phyloP scores from a whole-genome alignment of 2,888 invertebrate species.

The Phrixothrix hirtus region DNA sequence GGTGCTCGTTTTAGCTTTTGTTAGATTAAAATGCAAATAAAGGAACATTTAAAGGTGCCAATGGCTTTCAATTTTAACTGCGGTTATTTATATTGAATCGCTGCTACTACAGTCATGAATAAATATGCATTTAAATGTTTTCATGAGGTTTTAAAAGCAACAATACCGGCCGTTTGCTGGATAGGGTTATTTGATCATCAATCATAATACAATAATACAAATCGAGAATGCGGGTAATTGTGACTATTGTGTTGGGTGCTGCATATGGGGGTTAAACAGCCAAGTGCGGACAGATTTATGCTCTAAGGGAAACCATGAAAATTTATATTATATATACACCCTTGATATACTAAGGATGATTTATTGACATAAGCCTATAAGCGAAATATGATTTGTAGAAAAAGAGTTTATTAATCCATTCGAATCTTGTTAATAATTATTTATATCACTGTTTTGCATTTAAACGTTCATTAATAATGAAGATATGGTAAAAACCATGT shows the following conservation, averaged over 20 bases:
- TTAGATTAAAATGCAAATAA: not conserved
- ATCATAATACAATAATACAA: slow-evolving; percentile 9
- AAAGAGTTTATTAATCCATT: too few species aligned
- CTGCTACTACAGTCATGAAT: not conserved
- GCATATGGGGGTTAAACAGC: slow-evolving; percentile 16
- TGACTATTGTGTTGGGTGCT: slow-evolving; percentile 10
- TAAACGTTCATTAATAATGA: too few species aligned
- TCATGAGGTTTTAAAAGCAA: not conserved
- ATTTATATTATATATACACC: too few species aligned
- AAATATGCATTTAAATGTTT: not conserved
- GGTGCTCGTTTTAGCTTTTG: not conserved
- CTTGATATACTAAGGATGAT: too few species aligned
- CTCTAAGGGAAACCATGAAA: slow-evolving; percentile 2
- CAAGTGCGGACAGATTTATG: slow-evolving; percentile 17
- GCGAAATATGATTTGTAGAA: too few species aligned
- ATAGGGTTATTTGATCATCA: slow-evolving; percentile 13
- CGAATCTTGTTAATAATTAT: too few species aligned
- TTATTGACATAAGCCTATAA: too few species aligned
- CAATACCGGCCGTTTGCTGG: not conserved
- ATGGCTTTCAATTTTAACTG: too few species aligned
- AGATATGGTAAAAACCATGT: too few species aligned
- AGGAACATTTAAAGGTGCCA: not conserved
- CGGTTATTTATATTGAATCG: not conserved
- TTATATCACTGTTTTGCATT: too few species aligned
- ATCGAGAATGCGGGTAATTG: slow-evolving; percentile 20